Percentiles rank a stretch among this genome's conserved stretches.
Evolutionary conservation across 2,888 invertebrate genomes (phyloP).

Genomic region (Acronicta psi): DNA sequence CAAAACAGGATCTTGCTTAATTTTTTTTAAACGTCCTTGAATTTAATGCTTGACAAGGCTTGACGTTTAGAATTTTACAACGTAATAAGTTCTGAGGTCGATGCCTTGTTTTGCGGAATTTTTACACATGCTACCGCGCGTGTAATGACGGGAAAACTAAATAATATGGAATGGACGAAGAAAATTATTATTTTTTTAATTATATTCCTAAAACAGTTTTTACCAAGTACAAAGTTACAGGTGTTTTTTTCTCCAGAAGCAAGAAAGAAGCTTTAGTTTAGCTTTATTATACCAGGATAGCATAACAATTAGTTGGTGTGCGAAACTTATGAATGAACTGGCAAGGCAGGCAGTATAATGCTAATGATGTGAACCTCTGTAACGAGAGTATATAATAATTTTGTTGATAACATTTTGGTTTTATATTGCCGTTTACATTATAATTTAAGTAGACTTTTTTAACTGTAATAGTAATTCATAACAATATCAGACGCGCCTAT

Average conservation of each 20-base stretch:
- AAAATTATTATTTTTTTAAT: too few species aligned
- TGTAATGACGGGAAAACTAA: too few species aligned
- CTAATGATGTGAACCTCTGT: slow-evolving; percentile 7
- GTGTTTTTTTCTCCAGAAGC: slow-evolving; percentile 6
- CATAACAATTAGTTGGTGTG: slow-evolving; percentile 22
- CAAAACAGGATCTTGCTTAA: slow-evolving; percentile 35
- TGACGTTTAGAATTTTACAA: slow-evolving; percentile 25
- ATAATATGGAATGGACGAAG: not conserved
- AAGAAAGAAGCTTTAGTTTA: not conserved
- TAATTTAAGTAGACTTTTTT: too few species aligned
- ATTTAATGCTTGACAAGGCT: slow-evolving; percentile 15
- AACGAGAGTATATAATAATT: not conserved
- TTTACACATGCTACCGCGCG: slow-evolving; percentile 1
- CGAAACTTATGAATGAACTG: slow-evolving; percentile 36
- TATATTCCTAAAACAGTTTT: too few species aligned
- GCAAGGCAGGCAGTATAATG: not conserved
- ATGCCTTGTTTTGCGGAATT: slow-evolving; percentile 22
- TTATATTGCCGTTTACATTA: slow-evolving; percentile 4
- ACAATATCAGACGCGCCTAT: too few species aligned
- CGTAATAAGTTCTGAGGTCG: slow-evolving; percentile 29
- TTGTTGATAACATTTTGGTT: slow-evolving; percentile 15
- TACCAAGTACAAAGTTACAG: too few species aligned
- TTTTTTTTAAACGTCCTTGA: slow-evolving; percentile 32
- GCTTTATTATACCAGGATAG: slow-evolving; percentile 25
- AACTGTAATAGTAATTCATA: too few species aligned